Evolutionary conservation across 2,888 invertebrate genomes (phyloP), one percentile per base, ranked within the genome.

Genomic region (Sclerodermus sp.): DNA sequence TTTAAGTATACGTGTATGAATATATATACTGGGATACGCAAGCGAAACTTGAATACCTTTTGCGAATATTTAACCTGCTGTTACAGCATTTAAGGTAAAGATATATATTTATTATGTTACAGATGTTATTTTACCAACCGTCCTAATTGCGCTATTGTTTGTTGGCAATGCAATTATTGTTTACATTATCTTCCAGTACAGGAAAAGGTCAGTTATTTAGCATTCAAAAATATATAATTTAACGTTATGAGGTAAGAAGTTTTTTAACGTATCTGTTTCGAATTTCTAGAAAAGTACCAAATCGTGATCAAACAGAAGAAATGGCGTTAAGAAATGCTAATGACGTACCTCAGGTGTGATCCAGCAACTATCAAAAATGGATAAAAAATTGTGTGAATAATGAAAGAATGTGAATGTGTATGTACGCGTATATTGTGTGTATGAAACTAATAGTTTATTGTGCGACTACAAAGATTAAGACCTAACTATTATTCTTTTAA

Each of bases 121-220:
- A 89, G 89, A 89, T 76, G 82, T 89, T 65, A 82, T 89, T 68
- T 84, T 89, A 66, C 90, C 90, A 71, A 84, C 85, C 64, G 79
- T 87, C 51, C 81, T 89, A 63, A 88, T 89, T 77, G 84, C 86
- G 62, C 83, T 84, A 61, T 81, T 90, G 45, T 87, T 90, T 76
- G 82, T 87, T 58, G 84, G 88, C 55, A 90, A 90, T 72, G 87
- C 86, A 47, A 83, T 87, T 72, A 85, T 89, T 71, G 83, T 90
- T 45, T 85, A 88, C 70, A 83, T 88, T 68, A 89, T 90, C 70
- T 86, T 88, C 79, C 86, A 84, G 74, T 87, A 87, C 67, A 83
- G 85, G 68, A 86, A 87, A 80, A 85, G 86, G 87, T 87, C 71
- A 79, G 55, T 45, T 46, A 49, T 36, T 45, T 14, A 15, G n/a